Base-by-base conservation (phyloP, 2,113 vertebrate genomes). In the Ranitomeya imitator region DNA sequence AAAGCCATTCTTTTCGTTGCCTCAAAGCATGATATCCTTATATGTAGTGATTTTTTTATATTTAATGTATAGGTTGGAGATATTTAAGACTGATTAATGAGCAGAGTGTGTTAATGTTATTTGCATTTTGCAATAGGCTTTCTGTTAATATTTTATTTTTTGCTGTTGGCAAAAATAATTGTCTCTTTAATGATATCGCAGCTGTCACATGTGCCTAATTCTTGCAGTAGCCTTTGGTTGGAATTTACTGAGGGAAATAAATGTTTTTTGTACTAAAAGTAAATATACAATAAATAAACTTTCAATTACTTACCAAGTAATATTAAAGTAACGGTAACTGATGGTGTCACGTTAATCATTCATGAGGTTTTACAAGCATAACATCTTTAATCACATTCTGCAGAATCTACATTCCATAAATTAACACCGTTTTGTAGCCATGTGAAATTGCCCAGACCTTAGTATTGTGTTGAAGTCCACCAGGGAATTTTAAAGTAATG, bases 281-380 rank as follows among this genome's bases (percentile, higher is more conserved):
- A 83, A 83, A 83, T 83, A 83, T 7, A 65, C 60, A 15, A n/a
- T 52, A 65, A 83, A 67, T 60, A 83, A 83, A 51, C 19, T 65
- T 83, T 52, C 81, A 65, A 83, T 83, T 83, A 67, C 81, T 83
- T 52, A 67, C 61, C 18, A 11, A 15, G 81, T 67, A 83, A 83
- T 83, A 83, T 67, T 83, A 65, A 21, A 45, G 79, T 51, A 21
- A 60, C 37, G 37, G 61, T 83, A 65, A 83, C 19, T 65, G 81
- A 83, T 83, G 60, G 81, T 67, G 60, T 83, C 81, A 83, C 19
- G 31, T 83, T 83, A 83, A 83, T 83, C 81, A 83, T 14, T 59
- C 26, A 23, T 55, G 60, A 57, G 23, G 4, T 81, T 83, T 83
- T 15, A n/a, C 37, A 67, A 52, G 81, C 31, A 45, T n/a, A 67